Percentiles rank a stretch among this genome's conserved stretches.
Conservation (phyloP, 2,888 invertebrate genomes). For the Athalia cordata region DNA sequence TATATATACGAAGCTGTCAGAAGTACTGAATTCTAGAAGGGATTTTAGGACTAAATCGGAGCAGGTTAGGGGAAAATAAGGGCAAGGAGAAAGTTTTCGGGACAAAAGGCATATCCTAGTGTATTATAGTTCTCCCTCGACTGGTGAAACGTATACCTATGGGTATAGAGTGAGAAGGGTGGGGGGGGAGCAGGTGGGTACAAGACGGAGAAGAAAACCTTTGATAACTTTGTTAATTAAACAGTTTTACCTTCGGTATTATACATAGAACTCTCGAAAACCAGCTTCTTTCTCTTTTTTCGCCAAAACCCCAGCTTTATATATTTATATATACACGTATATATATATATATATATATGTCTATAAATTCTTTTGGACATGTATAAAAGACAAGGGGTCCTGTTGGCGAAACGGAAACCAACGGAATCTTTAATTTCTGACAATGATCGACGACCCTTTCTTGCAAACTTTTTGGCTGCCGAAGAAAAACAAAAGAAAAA, state of each 20-base stretch:
- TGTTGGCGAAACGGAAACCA: background rate
- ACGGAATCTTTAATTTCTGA: conserved; percentile 31
- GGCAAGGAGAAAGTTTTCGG: too few species aligned
- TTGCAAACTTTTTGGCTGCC: background rate
- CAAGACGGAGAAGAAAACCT: conserved; percentile 1
- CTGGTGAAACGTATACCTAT: background rate
- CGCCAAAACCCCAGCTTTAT: background rate
- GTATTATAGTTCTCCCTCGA: background rate
- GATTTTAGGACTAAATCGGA: too few species aligned
- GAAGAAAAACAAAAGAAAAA: background rate
- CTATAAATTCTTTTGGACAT: conserved; percentile 21
- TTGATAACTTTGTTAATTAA: conserved; percentile 42
- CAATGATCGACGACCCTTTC: conserved; percentile 7
- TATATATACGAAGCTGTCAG: too few species aligned
- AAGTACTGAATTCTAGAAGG: too few species aligned
- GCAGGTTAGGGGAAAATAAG: too few species aligned
- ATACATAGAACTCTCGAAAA: background rate
- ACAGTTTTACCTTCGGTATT: background rate
- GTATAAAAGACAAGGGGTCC: background rate
- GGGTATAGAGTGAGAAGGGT: background rate
- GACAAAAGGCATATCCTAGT: too few species aligned
- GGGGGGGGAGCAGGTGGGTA: background rate
- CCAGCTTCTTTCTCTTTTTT: background rate
- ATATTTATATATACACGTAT: too few species aligned
- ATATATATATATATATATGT: too few species aligned